Evolutionary conservation across 1,140 invertebrate genomes (phyloP), one percentile per base, ranked within the genome.

Genomic region (Pseudachorutes palmiensis): DNA sequence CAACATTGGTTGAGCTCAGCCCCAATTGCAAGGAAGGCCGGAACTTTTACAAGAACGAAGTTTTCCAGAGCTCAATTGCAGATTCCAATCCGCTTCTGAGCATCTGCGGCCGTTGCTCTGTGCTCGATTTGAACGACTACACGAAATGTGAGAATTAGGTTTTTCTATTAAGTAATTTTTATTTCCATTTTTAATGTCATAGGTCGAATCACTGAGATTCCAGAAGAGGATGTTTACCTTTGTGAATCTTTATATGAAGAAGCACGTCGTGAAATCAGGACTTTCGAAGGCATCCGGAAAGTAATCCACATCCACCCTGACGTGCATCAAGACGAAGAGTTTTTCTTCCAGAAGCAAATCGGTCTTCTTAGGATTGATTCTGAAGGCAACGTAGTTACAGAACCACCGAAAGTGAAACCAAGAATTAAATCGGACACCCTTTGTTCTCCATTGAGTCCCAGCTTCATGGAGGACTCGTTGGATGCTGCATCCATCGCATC

Each of bases 201-300:
- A 96, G 92, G 86, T 80, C 88, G 97, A 19, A 88, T 89, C 29
- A 98, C 95, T 0, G 95, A 98, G 83, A 89, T 97, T 70, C 80
- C 87, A 1, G 97, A 99, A 79, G 83, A 84, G 62, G 94, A 98
- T 80, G 84, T 98, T 2, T 98, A 86, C 76, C 86, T 99, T 24
- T 97, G 94, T 78, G 94, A 97, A 79, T 92, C 88, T 0, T 83
- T 91, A 62, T 98, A 97, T 76, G 90, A 95, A 75, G 94, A 97
- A 78, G 83, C 86, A 22, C 91, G 90, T 74, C 86, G 88, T 69
- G 82, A 89, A 51, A 85, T 92, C 16, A 82, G 85, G 45, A 91
- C 92, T 76, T 78, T 93, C 0, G 84, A 87, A 22, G 89, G 87
- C 2, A 77, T 92, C 57, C 86, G 93, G 78, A 94, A 92, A 78